Base-by-base conservation (phyloP, 2,888 invertebrate species). In the Eristalis arbustorum region DNA sequence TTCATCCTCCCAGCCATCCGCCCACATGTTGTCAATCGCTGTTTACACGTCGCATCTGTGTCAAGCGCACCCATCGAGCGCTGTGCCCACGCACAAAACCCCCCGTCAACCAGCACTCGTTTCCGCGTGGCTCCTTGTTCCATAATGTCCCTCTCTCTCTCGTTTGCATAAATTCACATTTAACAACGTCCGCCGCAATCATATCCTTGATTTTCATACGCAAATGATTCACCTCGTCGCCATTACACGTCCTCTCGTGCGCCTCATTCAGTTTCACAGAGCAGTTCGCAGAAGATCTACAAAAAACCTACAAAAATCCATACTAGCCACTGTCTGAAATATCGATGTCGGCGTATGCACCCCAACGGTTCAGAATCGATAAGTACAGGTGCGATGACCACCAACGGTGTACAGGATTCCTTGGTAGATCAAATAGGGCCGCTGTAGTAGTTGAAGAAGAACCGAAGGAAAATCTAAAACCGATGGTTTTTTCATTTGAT, bases 191-290 rank as follows among this genome's bases (percentile, higher is more conserved):
- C 72, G 62, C 63, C 64, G 62, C 71, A 77, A 83, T 78, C 61
- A 49, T 74, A 74, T 49, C 18, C 83, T 74, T 69, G 74, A 84
- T 74, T 78, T 74, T 18, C 69, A 71, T 77, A 67, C 57, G 18
- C 66, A 68, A 80, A 75, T 80, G 56, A 63, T 34, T 72, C 34
- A 57, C 80, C 57, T 59, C 59, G 34, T 62, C 31, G 28, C 18
- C 61, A 68, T 64, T 56, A 49, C 49, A 78, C 69, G 64, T 74
- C 56, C 66, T 71, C 75, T 6, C 49, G 49, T 22, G 49, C 49
- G 8, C n/a, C 18, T n/a, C 49, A 8, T 49, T 49, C n/a, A n/a
- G n/a, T n/a, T n/a, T n/a, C n/a, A n/a, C n/a, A n/a, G n/a, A n/a
- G n/a, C n/a, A n/a, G n/a, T n/a, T n/a, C n/a, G n/a, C n/a, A n/a